phyloP scores from a whole-genome alignment of 2,797 vertebrate genomes.

The Emydoidea blandingii region DNA sequence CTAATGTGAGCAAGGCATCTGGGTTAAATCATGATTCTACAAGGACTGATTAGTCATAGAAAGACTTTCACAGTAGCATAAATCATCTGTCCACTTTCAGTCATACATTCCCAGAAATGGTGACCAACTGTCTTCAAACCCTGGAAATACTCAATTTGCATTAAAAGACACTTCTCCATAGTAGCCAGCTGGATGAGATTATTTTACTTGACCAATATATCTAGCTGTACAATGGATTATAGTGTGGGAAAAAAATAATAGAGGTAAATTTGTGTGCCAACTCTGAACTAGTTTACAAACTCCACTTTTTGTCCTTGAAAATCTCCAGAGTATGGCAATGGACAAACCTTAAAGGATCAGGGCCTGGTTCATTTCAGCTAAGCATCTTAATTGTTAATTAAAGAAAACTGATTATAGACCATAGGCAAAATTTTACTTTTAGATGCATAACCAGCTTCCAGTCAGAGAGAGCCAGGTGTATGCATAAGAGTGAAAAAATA shows the following conservation, averaged over 20 bases:
- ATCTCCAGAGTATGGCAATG: background rate
- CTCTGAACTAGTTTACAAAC: background rate
- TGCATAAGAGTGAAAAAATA: no score
- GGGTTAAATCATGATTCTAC: conserved; percentile 68
- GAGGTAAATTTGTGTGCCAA: background rate
- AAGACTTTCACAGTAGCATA: conserved; percentile 53
- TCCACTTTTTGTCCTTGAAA: background rate
- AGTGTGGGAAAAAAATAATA: background rate
- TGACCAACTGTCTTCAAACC: conserved; percentile 29
- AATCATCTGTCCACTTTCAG: conserved; percentile 50
- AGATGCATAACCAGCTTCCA: background rate
- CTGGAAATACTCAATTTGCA: conserved; percentile 37
- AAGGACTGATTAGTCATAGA: conserved; percentile 50
- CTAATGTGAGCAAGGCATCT: conserved; percentile 50
- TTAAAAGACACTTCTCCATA: conserved; percentile 38
- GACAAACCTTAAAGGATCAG: background rate
- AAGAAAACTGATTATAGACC: rapidly evolving
- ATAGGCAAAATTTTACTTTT: background rate
- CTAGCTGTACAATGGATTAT: background rate
- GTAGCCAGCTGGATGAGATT: conserved; percentile 4
- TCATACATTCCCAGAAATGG: conserved; percentile 72
- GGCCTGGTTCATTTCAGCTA: background rate
- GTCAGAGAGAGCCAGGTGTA: background rate
- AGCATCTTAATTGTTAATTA: background rate
- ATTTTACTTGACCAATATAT: background rate